Evolutionary conservation across 1,140 invertebrate genomes (phyloP).

Genomic region (Ectropis grisescens): DNA sequence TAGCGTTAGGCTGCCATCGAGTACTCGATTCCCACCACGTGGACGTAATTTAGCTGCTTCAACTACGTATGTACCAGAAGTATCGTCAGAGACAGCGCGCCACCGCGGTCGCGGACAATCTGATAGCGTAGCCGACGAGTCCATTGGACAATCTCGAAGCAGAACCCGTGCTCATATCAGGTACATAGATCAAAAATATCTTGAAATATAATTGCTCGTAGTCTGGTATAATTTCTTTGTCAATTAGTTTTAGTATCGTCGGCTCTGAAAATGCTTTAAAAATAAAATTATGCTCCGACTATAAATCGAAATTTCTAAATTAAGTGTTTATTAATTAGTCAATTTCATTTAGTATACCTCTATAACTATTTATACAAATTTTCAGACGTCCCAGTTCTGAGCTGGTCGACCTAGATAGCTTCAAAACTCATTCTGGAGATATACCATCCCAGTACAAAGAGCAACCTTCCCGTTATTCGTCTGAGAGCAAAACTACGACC

Average conservation of each 20-base stretch:
- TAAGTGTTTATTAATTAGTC: too few relatives aligned
- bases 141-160: constrained; percentile 57
- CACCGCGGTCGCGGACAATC: constrained; percentile 63
- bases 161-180: constrained; percentile 62
- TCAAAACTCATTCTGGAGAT: constrained; percentile 77
- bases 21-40: constrained; percentile 84
- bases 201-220: too few relatives aligned
- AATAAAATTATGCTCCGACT: too few relatives aligned
- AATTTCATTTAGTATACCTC: too few relatives aligned
- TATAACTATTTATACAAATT: constrained; percentile 8
- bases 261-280: too few relatives aligned
- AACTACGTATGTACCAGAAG: constrained; percentile 41
- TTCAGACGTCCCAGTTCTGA: constrained; percentile 79
- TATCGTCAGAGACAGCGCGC: constrained; percentile 43
- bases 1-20: constrained; percentile 75
- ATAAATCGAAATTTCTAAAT: too few relatives aligned
- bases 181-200: too few relatives aligned
- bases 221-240: too few relatives aligned
- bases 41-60: constrained; percentile 71
- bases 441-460: constrained; percentile 61
- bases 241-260: too few relatives aligned
- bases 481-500: constrained; percentile 46
- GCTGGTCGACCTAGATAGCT: constrained; percentile 83
- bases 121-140: constrained; percentile 62
- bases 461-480: constrained; percentile 47